phyloP scores from a whole-genome alignment of 1,140 invertebrate genomes.

The Leucophenga varia region DNA sequence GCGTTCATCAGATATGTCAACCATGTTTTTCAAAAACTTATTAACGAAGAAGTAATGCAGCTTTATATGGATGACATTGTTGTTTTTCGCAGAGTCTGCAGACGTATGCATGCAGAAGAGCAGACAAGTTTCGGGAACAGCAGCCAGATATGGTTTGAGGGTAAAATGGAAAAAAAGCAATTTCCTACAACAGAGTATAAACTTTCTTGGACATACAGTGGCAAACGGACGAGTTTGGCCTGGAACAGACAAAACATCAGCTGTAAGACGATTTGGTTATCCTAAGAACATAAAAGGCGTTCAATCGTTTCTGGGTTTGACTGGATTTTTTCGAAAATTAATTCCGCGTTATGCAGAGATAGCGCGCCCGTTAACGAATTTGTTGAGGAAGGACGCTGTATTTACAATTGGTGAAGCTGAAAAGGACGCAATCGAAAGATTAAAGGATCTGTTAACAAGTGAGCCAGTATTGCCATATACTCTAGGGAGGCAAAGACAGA shows the following conservation, averaged over 20 bases:
- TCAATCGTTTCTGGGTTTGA: conserved; percentile 7
- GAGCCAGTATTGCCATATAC: conserved; percentile 14
- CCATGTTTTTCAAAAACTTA: conserved; percentile 8
- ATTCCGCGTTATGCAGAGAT: conserved; percentile 6
- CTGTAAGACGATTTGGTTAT: not conserved
- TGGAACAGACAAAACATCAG: conserved; percentile 3
- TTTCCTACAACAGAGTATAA: conserved; percentile 1
- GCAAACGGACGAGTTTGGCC: conserved; percentile 3
- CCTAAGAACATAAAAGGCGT: conserved; percentile 1
- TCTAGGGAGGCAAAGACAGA: conserved; percentile 25
- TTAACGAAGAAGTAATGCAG: conserved; percentile 10
- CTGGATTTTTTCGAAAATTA: conserved; percentile 10
- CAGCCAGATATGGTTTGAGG: conserved; percentile 5
- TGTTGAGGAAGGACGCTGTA: conserved; percentile 6
- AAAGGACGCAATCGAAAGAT: not conserved
- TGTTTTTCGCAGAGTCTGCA: conserved; percentile 1
- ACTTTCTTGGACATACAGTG: conserved; percentile 7
- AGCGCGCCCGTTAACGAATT: conserved; percentile 10
- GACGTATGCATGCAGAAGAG: conserved; percentile 10
- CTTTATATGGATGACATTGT: conserved; percentile 24
- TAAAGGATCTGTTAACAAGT: conserved; percentile 1
- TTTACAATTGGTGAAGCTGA: conserved; percentile 1
- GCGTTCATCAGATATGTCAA: conserved; percentile 7
- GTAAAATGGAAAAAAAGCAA: conserved; percentile 19
- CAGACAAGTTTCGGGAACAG: conserved; percentile 2